Percentiles rank a stretch among this genome's conserved stretches.
These are phyloP conservation scores for Eulimnadia texana DNA, from an alignment of 1,140 invertebrate genomes.

Conservation along the genomic window DNA sequence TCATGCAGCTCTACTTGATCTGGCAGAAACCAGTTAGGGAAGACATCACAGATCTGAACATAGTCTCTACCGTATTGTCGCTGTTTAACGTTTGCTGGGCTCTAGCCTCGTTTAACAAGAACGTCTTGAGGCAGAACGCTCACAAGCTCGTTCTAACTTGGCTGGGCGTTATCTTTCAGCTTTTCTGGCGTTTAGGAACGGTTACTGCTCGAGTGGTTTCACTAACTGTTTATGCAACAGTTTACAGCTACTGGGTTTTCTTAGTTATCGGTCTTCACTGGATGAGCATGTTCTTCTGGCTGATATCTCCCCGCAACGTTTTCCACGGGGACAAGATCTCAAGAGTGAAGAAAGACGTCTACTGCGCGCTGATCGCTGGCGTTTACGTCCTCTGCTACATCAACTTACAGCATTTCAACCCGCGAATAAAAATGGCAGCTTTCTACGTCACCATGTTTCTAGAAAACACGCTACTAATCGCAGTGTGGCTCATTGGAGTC, in stretches of 20 bases:
- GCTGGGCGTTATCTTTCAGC: conserved; percentile 73
- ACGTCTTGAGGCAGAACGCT: conserved; percentile 61
- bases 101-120: conserved; percentile 76
- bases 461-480: conserved; percentile 63
- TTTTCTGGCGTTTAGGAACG: conserved; percentile 71
- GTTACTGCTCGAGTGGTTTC: conserved; percentile 63
- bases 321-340: conserved; percentile 64
- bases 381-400: conserved; percentile 83
- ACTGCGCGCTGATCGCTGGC: conserved; percentile 61
- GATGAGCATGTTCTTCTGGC: conserved; percentile 69
- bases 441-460: conserved; percentile 85
- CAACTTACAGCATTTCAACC: conserved; percentile 65
- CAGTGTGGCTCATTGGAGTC: conserved; percentile 44
- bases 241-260: conserved; percentile 69
- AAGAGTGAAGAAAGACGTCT: conserved; percentile 43
- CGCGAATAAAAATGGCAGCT: conserved; percentile 63
- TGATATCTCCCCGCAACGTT: conserved; percentile 67
- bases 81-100: conserved; percentile 80
- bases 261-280: conserved; percentile 64
- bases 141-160: conserved; percentile 71
- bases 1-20: conserved; percentile 61
- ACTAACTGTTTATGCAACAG: conserved; percentile 66
- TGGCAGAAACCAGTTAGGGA: conserved; percentile 30
- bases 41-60: conserved; percentile 55
- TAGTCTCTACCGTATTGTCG: conserved; percentile 64